These are phyloP conservation scores for Argya squamiceps DNA, from an alignment of 2,797 vertebrate species.

Conservation along the genomic window DNA sequence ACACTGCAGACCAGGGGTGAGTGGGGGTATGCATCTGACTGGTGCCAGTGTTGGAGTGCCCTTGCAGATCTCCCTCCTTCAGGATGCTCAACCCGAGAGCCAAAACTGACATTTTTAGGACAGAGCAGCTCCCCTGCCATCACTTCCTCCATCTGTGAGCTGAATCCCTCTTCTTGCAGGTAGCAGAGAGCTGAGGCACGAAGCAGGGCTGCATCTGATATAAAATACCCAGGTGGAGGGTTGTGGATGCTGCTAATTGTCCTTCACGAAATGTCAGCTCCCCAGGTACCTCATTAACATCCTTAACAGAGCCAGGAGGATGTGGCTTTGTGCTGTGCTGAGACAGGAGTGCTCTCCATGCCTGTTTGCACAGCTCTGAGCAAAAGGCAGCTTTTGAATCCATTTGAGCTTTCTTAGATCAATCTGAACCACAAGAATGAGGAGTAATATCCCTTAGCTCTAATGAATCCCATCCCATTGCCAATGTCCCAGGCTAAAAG, in stretches of 20 bases:
- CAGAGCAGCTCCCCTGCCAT: background rate
- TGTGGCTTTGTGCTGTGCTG: background rate
- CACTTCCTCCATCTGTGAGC: background rate
- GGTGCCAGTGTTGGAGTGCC: background rate
- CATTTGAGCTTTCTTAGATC: background rate
- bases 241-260: background rate
- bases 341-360: background rate
- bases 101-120: slow-evolving; percentile 14
- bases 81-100: background rate
- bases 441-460: background rate
- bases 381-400: background rate
- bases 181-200: background rate
- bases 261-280: slow-evolving; percentile 13
- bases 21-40: rapidly evolving
- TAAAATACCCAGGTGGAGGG: background rate
- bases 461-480: background rate
- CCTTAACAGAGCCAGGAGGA: background rate
- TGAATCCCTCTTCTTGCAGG: background rate
- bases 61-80: background rate
- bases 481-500: background rate
- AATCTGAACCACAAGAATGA: background rate
- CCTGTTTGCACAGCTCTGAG: background rate
- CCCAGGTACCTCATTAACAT: slow-evolving; percentile 9
- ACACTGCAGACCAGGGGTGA: background rate
- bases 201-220: background rate